Base-by-base conservation (phyloP, 1,140 invertebrate species). In the Proctacanthus coquilletti region DNA sequence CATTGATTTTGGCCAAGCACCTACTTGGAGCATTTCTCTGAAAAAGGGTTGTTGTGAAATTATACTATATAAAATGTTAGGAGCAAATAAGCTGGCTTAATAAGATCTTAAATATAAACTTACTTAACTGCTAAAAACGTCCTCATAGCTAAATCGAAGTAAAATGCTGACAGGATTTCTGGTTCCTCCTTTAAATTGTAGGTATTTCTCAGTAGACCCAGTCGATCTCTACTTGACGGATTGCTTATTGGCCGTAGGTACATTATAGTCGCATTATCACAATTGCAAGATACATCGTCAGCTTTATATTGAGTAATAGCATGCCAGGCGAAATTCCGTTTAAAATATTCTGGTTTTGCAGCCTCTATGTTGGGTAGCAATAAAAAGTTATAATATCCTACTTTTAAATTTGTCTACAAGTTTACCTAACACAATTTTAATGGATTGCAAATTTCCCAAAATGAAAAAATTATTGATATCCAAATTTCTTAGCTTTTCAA, bases 391-490 rank as follows among this genome's bases (percentile, higher is more conserved):
- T 5, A 13, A 37, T 18, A 11, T 9, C 6, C 6, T n/a, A 23
- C 15, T 32, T 15, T 32, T 8, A 8, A 13, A 13, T 27, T 27
- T 27, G 8, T 27, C 13, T 13, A 27, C 13, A 17, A 19, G 13
- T 38, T 18, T 34, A 48, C 46, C 72, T 17, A 91, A 55, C 1
- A 82, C 74, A 36, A 66, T 64, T 40, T 75, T 74, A 33, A 89
- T 77, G 3, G 75, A 81, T 21, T 65, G 62, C 3, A 77, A 60
- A 46, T 70, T 72, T 0, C 81, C 83, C 21, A 89, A 58, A 4
- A 89, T 63, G 49, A 93, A 93, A 48, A 79, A 91, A 48, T 91
- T 89, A 1, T 88, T 81, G 23, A 91, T 80, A 49, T 91, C 84
- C 31, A 87, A 62, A 45, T 85, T 75, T 2, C 80, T 65, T 2